These are phyloP conservation scores for Papilio elwesi DNA, from an alignment of 2,888 invertebrate species.

Conservation along the genomic window DNA sequence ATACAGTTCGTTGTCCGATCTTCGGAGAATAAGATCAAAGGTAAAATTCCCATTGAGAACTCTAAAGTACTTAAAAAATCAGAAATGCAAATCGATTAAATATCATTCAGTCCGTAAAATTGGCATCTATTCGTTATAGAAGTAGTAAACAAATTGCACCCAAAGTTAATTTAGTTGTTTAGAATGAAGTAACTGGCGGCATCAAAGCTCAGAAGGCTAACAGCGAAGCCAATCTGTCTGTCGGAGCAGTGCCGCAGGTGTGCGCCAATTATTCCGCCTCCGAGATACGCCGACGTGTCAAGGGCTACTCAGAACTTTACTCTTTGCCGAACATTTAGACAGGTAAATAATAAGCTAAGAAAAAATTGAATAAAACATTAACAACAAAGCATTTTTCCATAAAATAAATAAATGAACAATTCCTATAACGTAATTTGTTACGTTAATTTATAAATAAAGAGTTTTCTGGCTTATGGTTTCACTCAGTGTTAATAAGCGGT, in stretches of 20 bases:
- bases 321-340: neutral
- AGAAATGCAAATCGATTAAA: neutral
- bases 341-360: constrained; percentile 3
- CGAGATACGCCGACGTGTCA: constrained; percentile 8
- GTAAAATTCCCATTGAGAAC: neutral
- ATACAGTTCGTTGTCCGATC: no score
- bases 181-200: neutral
- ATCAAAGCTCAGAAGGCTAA: constrained; percentile 37
- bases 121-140: constrained; percentile 1
- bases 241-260: constrained; percentile 46
- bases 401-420: no score
- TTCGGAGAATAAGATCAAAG: no score
- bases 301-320: neutral
- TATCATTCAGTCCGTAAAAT: neutral
- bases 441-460: no score
- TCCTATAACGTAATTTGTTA: no score
- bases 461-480: no score
- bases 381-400: neutral
- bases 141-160: neutral
- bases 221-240: constrained; percentile 32
- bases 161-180: constrained; percentile 17
- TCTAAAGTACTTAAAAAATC: neutral
- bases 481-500: no score
- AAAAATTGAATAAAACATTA: neutral
- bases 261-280: constrained; percentile 39